These are phyloP conservation scores for Gallinago media DNA, from an alignment of 2,113 vertebrate genomes.

Conservation along the genomic window DNA sequence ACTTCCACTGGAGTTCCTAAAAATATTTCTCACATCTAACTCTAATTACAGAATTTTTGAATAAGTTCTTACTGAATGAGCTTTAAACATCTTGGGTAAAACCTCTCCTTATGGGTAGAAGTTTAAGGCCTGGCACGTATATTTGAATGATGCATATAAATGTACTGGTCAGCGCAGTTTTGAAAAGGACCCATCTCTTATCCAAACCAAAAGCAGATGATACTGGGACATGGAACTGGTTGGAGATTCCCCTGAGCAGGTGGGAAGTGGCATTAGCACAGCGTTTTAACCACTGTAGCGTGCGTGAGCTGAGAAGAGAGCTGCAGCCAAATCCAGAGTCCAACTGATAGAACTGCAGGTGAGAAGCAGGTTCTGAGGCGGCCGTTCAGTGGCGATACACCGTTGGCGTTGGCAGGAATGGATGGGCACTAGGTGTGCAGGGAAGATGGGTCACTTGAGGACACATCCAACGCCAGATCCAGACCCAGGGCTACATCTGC, in stretches of 20 bases:
- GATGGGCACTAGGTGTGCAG: no score
- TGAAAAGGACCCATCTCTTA: not conserved
- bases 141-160: not conserved
- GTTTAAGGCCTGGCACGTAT: not conserved
- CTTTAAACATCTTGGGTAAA: not conserved
- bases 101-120: not conserved
- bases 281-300: not conserved
- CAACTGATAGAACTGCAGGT: not conserved
- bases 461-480: not conserved
- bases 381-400: rapidly evolving
- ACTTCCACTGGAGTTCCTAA: not conserved
- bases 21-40: not conserved
- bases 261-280: not conserved
- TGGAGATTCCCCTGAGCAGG: not conserved
- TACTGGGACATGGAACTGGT: not conserved
- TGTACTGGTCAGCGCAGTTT: not conserved
- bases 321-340: not conserved
- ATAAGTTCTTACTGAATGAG: not conserved
- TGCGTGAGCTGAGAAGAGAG: not conserved
- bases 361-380: not conserved
- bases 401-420: rapidly evolving
- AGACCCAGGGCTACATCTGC: not conserved
- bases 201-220: not conserved
- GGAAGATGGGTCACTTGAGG: not conserved
- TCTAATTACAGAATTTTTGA: not conserved